A percentile compares a stretch with the other conserved stretches of the same genome.
Evolutionary conservation across 1,140 invertebrate genomes (phyloP).

Genomic region (Lethocerus indicus): DNA sequence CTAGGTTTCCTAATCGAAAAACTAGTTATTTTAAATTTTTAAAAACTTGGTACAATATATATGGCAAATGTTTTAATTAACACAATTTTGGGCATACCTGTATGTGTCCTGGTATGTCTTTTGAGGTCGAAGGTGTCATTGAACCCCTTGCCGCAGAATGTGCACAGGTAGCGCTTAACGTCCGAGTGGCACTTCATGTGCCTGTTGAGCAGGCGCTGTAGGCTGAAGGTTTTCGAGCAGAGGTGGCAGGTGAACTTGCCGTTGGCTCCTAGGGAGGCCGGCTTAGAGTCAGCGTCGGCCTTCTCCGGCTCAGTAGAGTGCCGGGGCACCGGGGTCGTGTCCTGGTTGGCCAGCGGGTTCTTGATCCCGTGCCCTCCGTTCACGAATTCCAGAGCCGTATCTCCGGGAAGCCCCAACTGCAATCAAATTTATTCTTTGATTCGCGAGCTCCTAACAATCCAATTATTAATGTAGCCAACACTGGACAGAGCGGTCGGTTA

Average conservation of each 20-base stretch:
- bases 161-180: slow-evolving; percentile 95
- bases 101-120: slow-evolving; percentile 96
- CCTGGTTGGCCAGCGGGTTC: slow-evolving; percentile 78
- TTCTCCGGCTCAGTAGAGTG: too few relatives aligned
- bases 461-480: too few relatives aligned
- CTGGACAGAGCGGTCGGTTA: too few relatives aligned
- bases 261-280: slow-evolving; percentile 27
- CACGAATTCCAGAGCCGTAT: slow-evolving; percentile 86
- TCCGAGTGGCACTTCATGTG: slow-evolving; percentile 99
- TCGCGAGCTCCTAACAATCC: too few relatives aligned
- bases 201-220: slow-evolving; percentile 89
- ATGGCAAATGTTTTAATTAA: too few relatives aligned
- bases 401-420: slow-evolving; percentile 69
- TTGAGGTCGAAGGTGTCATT: slow-evolving; percentile 99
- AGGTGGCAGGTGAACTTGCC: slow-evolving; percentile 72
- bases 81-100: too few relatives aligned
- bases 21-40: too few relatives aligned
- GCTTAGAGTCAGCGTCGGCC: slow-evolving; percentile 32
- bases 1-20: too few relatives aligned
- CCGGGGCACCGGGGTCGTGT: slow-evolving; percentile 26
- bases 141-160: slow-evolving; percentile 98
- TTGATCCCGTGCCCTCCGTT: slow-evolving; percentile 98
- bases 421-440: slow-evolving; percentile 29
- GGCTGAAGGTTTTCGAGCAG: slow-evolving; percentile 84
- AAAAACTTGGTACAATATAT: too few relatives aligned